Evolutionary conservation across 2,113 vertebrate species (phyloP), one percentile per base, ranked within the genome.

Genomic region (Cinclus cinclus): DNA sequence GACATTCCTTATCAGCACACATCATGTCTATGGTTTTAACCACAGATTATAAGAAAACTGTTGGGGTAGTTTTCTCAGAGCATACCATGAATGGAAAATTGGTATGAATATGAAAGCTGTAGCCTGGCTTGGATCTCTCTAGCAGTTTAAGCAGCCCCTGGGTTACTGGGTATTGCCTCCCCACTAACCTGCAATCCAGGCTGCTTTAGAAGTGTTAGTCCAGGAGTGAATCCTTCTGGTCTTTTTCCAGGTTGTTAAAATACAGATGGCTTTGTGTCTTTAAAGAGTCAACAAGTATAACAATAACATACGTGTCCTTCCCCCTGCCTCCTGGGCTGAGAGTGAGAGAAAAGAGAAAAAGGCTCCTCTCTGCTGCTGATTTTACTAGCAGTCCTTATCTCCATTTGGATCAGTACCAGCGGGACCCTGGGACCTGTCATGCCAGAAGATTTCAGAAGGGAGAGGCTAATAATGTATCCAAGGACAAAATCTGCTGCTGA

Each of bases 281-380:
- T 39, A 41, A 37, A 79, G 44, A 65, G 69, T 25, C 31, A 91
- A 13, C 9, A 77, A 74, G 15, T 23, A 33, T 5, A 56, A 17
- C 13, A 62, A 17, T 5, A 18, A 50, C 5, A 10, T 3, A 3
- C 4, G 15, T 22, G 10, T 21, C 6, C 3, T 23, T 50, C 6
- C 19, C 20, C 30, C 62, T 30, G 33, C 8, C 9, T 59, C 44
- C 31, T 24, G 37, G 22, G 25, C 49, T 79, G n/a, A 41, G 35
- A 75, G 15, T 15, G 42, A 53, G 15, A 68, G 53, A 62, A 74
- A 90, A 65, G 10, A 11, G 7, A 39, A 22, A 7, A 49, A 83
- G 16, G 35, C 46, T 30, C 10, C 47, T 60, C 19, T 41, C 16
- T 35, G 41, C 33, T 59, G 39, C 24, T 55, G 47, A 47, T 74